Base-by-base conservation (phyloP, 2,797 vertebrate species). In the Eulemur albifrons region DNA sequence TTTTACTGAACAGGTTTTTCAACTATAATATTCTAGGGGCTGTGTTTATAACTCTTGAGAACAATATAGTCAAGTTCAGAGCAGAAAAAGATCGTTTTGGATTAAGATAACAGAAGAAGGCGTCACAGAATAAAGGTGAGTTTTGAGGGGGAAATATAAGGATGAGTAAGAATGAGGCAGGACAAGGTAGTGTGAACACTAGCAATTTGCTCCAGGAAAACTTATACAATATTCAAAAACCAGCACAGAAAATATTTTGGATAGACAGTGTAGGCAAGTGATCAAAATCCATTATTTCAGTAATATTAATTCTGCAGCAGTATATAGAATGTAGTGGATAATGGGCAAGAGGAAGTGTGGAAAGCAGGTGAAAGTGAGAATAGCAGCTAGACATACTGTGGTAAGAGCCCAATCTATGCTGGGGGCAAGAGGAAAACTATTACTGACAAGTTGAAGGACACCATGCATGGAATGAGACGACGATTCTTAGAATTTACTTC, bases 381-480 rank as follows among this genome's bases (percentile, higher is more conserved):
- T 2, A 27, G 38, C 20, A n/a, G 25, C 6, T 5, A 38, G 57
- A 35, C 8, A 40, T 0, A 7, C 6, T 5, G 48, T 25, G 17
- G 5, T 27, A 4, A 48, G 38, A 69, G 48, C 50, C n/a, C 59
- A 43, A 52, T 14, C 17, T 6, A 23, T 0, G 4, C 3, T 57
- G 21, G 20, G 7, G 43, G 10, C 14, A 54, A 43, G 2, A 73
- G 65, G 54, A 65, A 85, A 77, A 14, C 35, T 48, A 57, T 67
- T 27, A 59, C 43, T 25, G 7, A 23, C 4, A 12, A 75, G 72
- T 1, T 30, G 88, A 93, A 38, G 32, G 59, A 35, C 59, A 5
- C 38, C 52, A 43, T 11, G 18, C 38, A 3, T 0, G 18, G 6
- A 2, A 3, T 15, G 54, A 25, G 7, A 0, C 15, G 23, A 11